A percentile compares a stretch with the other conserved stretches of the same genome.
phyloP scores from a whole-genome alignment of 2,888 invertebrate genomes.

The Suillia variegata region DNA sequence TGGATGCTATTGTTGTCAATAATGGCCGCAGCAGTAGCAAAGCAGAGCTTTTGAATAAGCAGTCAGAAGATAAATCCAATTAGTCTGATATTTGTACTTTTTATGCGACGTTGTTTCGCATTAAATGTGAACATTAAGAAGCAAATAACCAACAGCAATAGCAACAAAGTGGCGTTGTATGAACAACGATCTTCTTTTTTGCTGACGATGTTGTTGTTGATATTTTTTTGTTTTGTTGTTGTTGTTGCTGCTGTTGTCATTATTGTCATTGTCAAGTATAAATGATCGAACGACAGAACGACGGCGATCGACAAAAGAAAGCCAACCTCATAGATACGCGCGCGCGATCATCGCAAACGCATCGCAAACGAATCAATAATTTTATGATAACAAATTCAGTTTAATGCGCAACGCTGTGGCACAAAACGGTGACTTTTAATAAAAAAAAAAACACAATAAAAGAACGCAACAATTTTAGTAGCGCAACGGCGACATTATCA shows the following conservation, averaged over 20 bases:
- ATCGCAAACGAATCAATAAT: conserved; percentile 50
- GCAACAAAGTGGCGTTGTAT: too few species aligned
- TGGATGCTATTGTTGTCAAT: neutral
- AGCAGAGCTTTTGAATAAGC: conserved; percentile 27
- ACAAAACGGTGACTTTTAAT: conserved; percentile 21
- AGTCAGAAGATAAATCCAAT: conserved; percentile 59
- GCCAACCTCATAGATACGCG: conserved; percentile 37
- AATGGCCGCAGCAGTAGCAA: neutral
- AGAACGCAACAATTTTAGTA: conserved; percentile 20
- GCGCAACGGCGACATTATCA: conserved; percentile 57
- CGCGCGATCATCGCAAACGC: too few species aligned
- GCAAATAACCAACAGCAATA: conserved; percentile 28
- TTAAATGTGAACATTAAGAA: conserved; percentile 53
- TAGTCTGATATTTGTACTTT: conserved; percentile 61
- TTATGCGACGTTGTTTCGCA: conserved; percentile 58
- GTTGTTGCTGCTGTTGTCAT: conserved; percentile 21
- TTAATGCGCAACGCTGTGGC: conserved; percentile 33
- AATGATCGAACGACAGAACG: conserved; percentile 19
- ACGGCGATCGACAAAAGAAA: conserved; percentile 16
- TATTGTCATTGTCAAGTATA: conserved; percentile 25
- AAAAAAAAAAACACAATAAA: conserved; percentile 23
- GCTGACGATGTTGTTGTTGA: conserved; percentile 10
- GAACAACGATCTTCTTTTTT: conserved; percentile 8
- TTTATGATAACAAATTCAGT: conserved; percentile 60
- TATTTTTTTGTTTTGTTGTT: conserved; percentile 33